Base-by-base conservation (phyloP, 2,888 invertebrate genomes). In the Clostera curtula region DNA sequence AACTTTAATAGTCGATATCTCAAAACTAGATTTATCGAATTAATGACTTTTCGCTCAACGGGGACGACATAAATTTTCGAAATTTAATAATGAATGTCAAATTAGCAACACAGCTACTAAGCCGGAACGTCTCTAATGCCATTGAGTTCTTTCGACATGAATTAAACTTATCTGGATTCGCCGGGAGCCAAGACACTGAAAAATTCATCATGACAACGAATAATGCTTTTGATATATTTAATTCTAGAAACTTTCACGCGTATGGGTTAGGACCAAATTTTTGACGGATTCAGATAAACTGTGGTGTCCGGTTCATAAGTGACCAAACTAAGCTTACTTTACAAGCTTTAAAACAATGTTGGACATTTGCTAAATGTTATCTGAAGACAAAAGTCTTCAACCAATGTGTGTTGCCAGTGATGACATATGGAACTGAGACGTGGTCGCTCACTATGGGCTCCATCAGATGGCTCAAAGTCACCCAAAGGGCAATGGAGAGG, bases 31-130 rank as follows among this genome's bases (percentile, higher is more conserved):
- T 29, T 5, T 36, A 43, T 30, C 7, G 11, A 4, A 36, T 32
- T 24, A 12, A 21, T 6, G 3, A 10, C 13, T 30, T 35, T 21
- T 16, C 24, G n/a, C n/a, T n/a, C n/a, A n/a, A n/a, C n/a, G n/a
- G n/a, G n/a, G n/a, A n/a, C 7, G 32, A 36, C 18, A 15, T 39
- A 12, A n/a, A 33, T 3, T 39, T 42, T 14, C 15, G 35, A 23
- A 40, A 40, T 12, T 29, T 23, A 7, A 37, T 44, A 11, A 44
- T 44, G 33, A 41, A 40, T 8, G 33, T 41, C 2, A 40, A 41
- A 19, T 27, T 40, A 9, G 38, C 38, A 7, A 31, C 33, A 7
- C 40, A 41, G 20, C 18, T 37, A 6, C 20, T 41, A 5, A 35
- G 32, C 22, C 20, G 32, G 8, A 32, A 29, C 13, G 29, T 36